Base-by-base conservation (phyloP, 2,797 vertebrate genomes). In the Graptemys geographica region DNA sequence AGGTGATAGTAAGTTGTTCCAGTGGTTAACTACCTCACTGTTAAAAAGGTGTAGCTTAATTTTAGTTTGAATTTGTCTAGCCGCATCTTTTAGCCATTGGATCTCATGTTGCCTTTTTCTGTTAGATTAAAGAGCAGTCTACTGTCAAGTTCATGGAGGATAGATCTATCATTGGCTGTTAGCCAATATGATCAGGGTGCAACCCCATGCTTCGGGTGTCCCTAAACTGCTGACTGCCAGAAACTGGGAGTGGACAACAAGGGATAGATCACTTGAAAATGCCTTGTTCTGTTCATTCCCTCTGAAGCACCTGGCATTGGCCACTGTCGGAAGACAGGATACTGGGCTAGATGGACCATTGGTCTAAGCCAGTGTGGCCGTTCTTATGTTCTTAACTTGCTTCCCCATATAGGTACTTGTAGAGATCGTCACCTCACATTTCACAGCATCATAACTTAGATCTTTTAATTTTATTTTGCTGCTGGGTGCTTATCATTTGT, bases 71-170 rank as follows among this genome's bases (percentile, higher is more conserved):
- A 31, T 74, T 82, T 92, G 80, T 27, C 86, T 92, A 72, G 53
- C 93, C 94, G 92, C 92, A 79, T 74, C 84, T 93, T 89, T 90
- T 83, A 95, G 89, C 90, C 92, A 90, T 92, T 89, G 90, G 86
- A 94, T 89, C 91, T 94, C 90, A 55, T 93, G 83, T 81, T 94
- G 95, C 86, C 85, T 88, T 93, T 88, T 91, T 55, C 82, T 2
- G 1, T 2, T 90, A 72, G 80, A 52, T 92, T 95, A 87, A 92
- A 87, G 87, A 78, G 84, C 83, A 25, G 51, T 31, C 57, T 87
- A 62, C 0, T 0, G 18, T 78, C 51, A 91, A 89, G 65, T 72
- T 72, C 65, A 37, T 21, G 33, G 16, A 16, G 13, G 19, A 23
- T 41, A 37, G 10, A n/a, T 23, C 65, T 72, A 72, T 72, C n/a